Evolutionary conservation across 2,113 vertebrate genomes (phyloP).

Genomic region (Mesoclemmys tuberculata): DNA sequence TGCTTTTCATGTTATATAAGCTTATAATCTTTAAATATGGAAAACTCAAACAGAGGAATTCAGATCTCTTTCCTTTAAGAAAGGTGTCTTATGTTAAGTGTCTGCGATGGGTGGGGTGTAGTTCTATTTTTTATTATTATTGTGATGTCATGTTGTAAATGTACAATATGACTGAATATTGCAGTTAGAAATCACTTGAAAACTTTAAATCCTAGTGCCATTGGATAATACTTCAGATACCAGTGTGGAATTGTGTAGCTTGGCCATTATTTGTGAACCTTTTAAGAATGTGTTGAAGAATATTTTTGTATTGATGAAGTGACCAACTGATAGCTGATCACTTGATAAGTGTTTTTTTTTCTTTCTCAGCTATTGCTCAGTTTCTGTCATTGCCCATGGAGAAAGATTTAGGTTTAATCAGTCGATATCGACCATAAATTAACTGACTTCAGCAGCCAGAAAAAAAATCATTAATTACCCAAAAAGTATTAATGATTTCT

Average conservation of each 20-base stretch:
- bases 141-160: not conserved
- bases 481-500: constrained; percentile 11
- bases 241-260: not conserved
- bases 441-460: not conserved
- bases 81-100: not conserved
- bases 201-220: not conserved
- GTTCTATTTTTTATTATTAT: not conserved
- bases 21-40: not conserved
- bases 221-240: not conserved
- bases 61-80: not conserved
- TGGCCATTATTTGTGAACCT: not conserved
- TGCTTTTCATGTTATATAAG: constrained; percentile 1
- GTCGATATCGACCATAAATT: not conserved
- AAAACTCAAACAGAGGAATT: not conserved
- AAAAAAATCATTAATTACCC: not conserved
- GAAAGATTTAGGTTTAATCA: not conserved
- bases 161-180: not conserved
- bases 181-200: not conserved
- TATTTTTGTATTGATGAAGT: not conserved
- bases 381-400: not conserved
- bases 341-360: not conserved
- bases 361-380: not conserved
- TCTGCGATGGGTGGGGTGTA: not conserved
- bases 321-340: not conserved
- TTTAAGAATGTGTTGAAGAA: not conserved